Conservation (phyloP, 2,113 vertebrate species). For the Heterocephalus glaber region DNA sequence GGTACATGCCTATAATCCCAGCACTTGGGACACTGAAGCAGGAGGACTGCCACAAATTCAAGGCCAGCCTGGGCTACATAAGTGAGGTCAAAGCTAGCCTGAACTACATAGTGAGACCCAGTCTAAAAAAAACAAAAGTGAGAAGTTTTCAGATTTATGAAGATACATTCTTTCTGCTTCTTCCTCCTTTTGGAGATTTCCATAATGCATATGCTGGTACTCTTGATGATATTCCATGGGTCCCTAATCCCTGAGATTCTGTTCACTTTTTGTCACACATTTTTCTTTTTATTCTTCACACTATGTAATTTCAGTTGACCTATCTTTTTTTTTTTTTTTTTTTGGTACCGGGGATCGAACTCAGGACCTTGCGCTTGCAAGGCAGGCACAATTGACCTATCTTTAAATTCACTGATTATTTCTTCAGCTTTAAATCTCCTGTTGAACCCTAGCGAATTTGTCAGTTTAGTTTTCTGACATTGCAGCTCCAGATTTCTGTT, state of each 20-base stretch:
- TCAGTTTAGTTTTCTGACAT: background rate
- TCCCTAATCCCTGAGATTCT: background rate
- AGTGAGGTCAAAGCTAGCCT: background rate
- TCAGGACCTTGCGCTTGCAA: no score
- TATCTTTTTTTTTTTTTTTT: no score
- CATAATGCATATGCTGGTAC: background rate
- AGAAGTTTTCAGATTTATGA: background rate
- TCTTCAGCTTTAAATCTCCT: background rate
- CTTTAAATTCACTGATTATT: background rate
- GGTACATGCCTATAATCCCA: background rate
- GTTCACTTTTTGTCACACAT: background rate
- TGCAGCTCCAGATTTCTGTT: background rate
- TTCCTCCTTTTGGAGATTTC: background rate
- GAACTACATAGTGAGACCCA: background rate
- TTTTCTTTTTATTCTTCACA: background rate
- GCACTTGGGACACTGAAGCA: background rate
- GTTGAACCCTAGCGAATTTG: background rate
- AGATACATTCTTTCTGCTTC: background rate
- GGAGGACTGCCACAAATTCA: background rate
- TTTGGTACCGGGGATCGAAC: no score
- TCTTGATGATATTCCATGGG: background rate
- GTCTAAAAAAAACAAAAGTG: background rate
- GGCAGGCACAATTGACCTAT: background rate
- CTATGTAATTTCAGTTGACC: background rate
- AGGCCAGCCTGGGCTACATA: background rate